Percentiles rank a stretch among this genome's conserved stretches.
Conservation (phyloP, 2,113 vertebrate genomes). For the Geococcyx californianus region DNA sequence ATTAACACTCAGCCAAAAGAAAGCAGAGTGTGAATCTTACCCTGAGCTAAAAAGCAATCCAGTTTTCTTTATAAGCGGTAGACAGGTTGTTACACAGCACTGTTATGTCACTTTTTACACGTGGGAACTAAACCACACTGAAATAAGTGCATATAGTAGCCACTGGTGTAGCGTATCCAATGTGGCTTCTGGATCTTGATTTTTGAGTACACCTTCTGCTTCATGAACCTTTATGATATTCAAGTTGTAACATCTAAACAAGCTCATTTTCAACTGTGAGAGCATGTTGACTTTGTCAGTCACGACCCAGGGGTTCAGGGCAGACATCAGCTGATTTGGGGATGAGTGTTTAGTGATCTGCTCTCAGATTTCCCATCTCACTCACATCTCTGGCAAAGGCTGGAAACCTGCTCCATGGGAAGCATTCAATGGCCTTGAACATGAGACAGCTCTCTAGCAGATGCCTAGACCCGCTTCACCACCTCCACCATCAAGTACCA, state of each 20-base stretch:
- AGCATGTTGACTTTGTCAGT: too few relatives aligned
- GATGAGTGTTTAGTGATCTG: neutral
- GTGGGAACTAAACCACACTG: neutral
- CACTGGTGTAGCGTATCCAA: accelerated
- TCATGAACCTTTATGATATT: neutral
- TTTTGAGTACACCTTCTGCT: neutral
- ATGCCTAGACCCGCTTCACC: neutral
- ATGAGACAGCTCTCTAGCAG: neutral
- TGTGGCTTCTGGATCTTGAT: neutral
- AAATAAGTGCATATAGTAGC: neutral
- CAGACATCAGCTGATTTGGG: neutral
- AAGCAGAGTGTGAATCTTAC: neutral
- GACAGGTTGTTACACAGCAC: neutral
- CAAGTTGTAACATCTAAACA: neutral
- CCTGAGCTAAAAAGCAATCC: neutral
- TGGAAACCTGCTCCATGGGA: neutral
- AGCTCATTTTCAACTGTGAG: neutral
- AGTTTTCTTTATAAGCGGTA: neutral
- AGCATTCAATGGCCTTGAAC: neutral
- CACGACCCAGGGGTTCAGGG: neutral
- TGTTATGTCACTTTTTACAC: neutral
- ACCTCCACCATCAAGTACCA: too few relatives aligned
- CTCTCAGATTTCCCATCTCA: neutral
- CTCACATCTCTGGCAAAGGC: neutral
- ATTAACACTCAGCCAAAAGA: neutral